A percentile compares a stretch with the other conserved stretches of the same genome.
phyloP scores from a whole-genome alignment of 2,888 invertebrate species.

The Coelopa pilipes region DNA sequence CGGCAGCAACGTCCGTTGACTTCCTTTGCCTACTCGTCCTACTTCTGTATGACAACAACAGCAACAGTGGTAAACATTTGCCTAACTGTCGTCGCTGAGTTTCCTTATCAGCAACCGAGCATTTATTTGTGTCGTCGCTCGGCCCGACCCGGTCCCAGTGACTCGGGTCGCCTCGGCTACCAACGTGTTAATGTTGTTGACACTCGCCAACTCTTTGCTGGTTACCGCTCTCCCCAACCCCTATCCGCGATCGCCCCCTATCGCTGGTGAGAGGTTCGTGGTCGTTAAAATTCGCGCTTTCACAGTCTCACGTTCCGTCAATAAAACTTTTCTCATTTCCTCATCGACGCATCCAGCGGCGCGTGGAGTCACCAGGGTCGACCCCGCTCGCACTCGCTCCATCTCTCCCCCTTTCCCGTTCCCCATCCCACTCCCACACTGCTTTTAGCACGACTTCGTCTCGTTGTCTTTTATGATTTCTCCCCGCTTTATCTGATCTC shows the following conservation, averaged over 20 bases:
- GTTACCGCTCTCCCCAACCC: background rate
- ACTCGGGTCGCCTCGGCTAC: background rate
- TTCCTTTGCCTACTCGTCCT: constrained; percentile 4
- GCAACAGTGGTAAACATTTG: background rate
- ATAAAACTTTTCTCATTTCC: constrained; percentile 24
- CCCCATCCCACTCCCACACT: background rate
- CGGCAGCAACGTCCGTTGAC: background rate
- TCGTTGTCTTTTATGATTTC: constrained; percentile 9
- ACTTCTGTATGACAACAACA: constrained; percentile 12
- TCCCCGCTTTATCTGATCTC: background rate
- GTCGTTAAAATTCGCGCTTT: constrained; percentile 1
- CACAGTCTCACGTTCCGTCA: constrained; percentile 14
- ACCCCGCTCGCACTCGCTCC: background rate
- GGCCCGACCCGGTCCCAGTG: background rate
- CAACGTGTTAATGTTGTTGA: constrained; percentile 13
- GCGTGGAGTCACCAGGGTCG: too few relatives aligned
- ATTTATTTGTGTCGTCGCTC: background rate
- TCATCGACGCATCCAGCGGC: background rate
- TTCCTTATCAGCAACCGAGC: constrained; percentile 3
- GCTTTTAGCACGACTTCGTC: background rate
- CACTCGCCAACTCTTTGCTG: constrained; percentile 13
- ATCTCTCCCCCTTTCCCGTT: background rate
- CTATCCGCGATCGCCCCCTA: background rate
- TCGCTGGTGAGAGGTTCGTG: too few relatives aligned
- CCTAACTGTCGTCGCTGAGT: constrained; percentile 11